Evolutionary conservation across 2,113 vertebrate species (phyloP), one percentile per base, ranked within the genome.

Genomic region (Pomatostomus ruficeps): DNA sequence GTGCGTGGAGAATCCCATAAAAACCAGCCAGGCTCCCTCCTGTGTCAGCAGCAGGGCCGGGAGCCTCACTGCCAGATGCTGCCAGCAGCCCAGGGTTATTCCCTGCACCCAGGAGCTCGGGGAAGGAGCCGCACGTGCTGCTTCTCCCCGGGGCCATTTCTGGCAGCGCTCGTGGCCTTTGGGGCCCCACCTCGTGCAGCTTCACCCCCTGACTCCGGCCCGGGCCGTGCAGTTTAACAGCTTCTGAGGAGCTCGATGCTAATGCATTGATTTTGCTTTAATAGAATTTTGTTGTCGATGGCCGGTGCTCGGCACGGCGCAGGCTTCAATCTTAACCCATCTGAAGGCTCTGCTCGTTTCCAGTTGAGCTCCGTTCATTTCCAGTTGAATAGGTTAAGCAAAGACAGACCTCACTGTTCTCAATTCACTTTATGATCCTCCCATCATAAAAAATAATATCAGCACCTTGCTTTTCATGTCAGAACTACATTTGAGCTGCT

Each of bases 401-500:
- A 98, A 98, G 98, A 98, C 97, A 98, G 98, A 98, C 97, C 98
- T 98, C 93, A 88, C 97, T 98, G 98, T 98, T 98, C 98, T 98
- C 98, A 98, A 98, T 98, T 98, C 98, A 98, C 97, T 98, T 98
- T 98, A 98, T 98, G 98, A 98, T 98, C 97, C 98, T 98, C 98
- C 98, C 97, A 98, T 98, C 98, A 98, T 98, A 98, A 98, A 98
- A 98, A 99, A 99, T 98, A 98, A 98, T 98, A 98, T 98, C 96
- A 98, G 97, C 98, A 98, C 98, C 98, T 98, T 98, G 98, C 98
- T 98, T 98, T 98, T 98, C 98, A 98, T 99, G 99, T 99, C 99
- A 99, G 98, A 98, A 98, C 98, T 98, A 98, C 98, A 98, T 99
- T 99, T 98, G 99, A 99, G 99, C 98, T 97, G 98, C 99, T 98